Percentiles rank a stretch among this genome's conserved stretches.
Evolutionary conservation across 1,140 invertebrate species (phyloP).

Genomic region (Adelges cooleyi): DNA sequence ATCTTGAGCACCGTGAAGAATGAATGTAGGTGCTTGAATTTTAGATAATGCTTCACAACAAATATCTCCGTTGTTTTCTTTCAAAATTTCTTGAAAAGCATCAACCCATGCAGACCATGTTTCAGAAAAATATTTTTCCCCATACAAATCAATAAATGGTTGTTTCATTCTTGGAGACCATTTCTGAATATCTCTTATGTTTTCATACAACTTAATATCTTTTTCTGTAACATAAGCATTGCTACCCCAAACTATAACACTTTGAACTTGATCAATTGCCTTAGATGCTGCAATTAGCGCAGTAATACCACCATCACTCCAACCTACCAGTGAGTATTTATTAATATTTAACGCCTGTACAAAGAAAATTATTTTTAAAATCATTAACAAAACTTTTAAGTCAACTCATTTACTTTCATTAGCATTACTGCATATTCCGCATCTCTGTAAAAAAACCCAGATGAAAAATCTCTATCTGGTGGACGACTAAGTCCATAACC

Average conservation of each 20-base stretch:
- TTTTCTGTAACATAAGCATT: constrained; percentile 60
- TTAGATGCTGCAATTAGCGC: constrained; percentile 60
- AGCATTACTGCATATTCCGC: constrained; percentile 55
- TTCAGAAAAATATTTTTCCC: constrained; percentile 54
- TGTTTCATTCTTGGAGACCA: constrained; percentile 71
- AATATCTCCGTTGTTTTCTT: constrained; percentile 53
- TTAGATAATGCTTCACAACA: constrained; percentile 51
- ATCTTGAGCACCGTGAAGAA: constrained; percentile 73
- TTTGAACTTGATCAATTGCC: constrained; percentile 53
- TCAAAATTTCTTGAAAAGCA: constrained; percentile 45
- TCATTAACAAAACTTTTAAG: background rate
- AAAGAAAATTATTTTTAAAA: background rate
- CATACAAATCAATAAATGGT: constrained; percentile 62
- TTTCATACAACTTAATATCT: constrained; percentile 54
- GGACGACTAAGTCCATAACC: constrained; percentile 77
- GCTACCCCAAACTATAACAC: constrained; percentile 64
- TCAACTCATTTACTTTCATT: constrained; percentile 50
- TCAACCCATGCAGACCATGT: constrained; percentile 66
- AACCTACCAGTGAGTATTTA: constrained; percentile 70
- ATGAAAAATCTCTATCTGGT: constrained; percentile 55
- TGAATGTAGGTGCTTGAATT: constrained; percentile 60
- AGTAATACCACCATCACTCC: constrained; percentile 80
- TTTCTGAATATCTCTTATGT: constrained; percentile 51
- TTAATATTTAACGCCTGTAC: constrained; percentile 47
- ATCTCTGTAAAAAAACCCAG: constrained; percentile 63